Evolutionary conservation across 2,797 vertebrate species (phyloP).

Genomic region (Xerus rutilus): DNA sequence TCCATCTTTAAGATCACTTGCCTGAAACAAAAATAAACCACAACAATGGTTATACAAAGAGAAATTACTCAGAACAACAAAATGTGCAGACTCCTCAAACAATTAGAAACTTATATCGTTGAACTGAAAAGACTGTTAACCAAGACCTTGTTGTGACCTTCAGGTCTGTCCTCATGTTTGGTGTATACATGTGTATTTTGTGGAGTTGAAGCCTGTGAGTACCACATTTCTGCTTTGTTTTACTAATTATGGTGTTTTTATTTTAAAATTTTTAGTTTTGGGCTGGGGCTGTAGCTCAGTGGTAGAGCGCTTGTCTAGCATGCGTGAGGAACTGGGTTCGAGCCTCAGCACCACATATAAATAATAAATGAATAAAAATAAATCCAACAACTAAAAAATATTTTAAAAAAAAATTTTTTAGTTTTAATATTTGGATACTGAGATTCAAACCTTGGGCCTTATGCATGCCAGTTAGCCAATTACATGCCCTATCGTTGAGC

Average conservation of each 20-base stretch:
- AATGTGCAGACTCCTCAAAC: neutral
- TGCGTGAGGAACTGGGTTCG: no score
- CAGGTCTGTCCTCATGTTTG: neutral
- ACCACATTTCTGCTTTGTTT: neutral
- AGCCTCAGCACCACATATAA: no score
- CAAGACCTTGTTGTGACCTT: neutral
- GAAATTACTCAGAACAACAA: neutral
- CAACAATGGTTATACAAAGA: neutral
- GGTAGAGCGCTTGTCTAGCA: no score
- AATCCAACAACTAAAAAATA: no score
- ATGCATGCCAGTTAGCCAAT: neutral
- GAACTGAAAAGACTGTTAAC: neutral
- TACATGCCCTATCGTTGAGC: neutral
- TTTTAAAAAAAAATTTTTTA: no score
- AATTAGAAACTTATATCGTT: neutral
- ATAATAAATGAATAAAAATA: no score
- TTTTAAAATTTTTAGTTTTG: neutral
- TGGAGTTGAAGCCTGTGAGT: neutral
- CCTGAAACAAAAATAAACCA: constrained; percentile 44
- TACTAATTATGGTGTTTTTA: neutral
- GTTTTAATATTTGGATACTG: neutral
- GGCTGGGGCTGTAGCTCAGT: no score
- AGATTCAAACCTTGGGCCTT: neutral
- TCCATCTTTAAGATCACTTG: constrained; percentile 44
- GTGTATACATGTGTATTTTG: neutral